Evolutionary conservation across 35 echinoderm and acorn worm species (phyloP).

Genomic region (Ophiothrix spiculata): DNA sequence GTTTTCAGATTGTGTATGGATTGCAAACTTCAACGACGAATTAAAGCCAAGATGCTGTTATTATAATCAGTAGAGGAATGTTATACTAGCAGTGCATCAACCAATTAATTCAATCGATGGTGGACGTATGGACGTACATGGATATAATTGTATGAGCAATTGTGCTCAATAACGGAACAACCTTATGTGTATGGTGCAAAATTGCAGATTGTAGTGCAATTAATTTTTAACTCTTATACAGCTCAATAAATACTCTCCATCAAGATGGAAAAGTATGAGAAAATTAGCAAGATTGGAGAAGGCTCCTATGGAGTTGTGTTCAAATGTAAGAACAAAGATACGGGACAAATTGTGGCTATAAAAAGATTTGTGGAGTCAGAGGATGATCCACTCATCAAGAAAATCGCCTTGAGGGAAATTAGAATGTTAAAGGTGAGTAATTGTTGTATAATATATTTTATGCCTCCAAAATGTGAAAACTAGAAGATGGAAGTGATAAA

Average conservation of each 20-base stretch:
- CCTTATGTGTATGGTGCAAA: not conserved
- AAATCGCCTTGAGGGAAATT: conserved; percentile 98
- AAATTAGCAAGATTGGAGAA: conserved; percentile 96
- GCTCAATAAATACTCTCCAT: not conserved
- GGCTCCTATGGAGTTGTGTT: conserved; percentile 99
- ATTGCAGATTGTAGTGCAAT: not conserved
- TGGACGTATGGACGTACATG: too few relatives aligned
- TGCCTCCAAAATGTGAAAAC: too few relatives aligned
- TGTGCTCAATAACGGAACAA: not conserved
- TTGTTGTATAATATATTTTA: too few relatives aligned
- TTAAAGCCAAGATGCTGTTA: too few relatives aligned
- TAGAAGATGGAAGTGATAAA: too few relatives aligned
- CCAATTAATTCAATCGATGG: too few relatives aligned
- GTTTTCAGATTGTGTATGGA: too few relatives aligned
- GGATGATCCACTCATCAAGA: conserved; percentile 97
- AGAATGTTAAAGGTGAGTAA: conserved; percentile 99
- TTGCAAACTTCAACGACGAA: too few relatives aligned
- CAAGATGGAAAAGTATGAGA: conserved; percentile 99
- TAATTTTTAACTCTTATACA: not conserved
- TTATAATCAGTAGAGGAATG: too few relatives aligned
- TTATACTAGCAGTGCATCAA: too few relatives aligned
- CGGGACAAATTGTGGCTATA: conserved; percentile 91
- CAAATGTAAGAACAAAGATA: conserved; percentile 97
- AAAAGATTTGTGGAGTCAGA: conserved; percentile 99
- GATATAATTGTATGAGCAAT: too few relatives aligned